phyloP scores from a whole-genome alignment of 2,113 vertebrate genomes.

The Tragelaphus strepsiceros region DNA sequence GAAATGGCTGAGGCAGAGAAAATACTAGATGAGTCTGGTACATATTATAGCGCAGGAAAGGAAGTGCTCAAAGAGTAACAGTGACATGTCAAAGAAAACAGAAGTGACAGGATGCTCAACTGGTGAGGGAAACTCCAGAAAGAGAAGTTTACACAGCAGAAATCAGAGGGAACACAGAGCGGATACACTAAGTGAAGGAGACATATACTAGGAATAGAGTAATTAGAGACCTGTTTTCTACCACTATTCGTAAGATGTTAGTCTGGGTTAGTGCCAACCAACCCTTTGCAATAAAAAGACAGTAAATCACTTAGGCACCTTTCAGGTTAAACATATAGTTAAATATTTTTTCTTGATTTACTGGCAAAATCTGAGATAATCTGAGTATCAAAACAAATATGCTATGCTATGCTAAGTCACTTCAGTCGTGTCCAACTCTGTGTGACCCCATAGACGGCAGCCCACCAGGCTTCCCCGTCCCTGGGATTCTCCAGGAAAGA shows the following conservation, averaged over 20 bases:
- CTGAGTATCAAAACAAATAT: not conserved
- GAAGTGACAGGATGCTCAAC: not conserved
- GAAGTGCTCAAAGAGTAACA: not conserved
- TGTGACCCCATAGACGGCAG: not conserved
- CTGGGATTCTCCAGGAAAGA: no score
- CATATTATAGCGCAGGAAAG: not conserved
- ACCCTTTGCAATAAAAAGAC: not conserved
- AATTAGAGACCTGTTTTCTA: not conserved
- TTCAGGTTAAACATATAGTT: not conserved
- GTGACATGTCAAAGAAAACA: not conserved
- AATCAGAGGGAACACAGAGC: not conserved
- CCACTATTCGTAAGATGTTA: not conserved
- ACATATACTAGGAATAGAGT: not conserved
- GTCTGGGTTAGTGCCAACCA: not conserved
- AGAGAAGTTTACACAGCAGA: not conserved
- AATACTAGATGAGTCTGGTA: not conserved
- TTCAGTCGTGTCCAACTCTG: not conserved
- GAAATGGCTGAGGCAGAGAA: not conserved
- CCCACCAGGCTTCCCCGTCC: no score
- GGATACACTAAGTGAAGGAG: not conserved
- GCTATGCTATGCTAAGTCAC: no score
- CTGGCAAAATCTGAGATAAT: not conserved
- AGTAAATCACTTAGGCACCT: not conserved
- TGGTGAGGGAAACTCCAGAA: not conserved
- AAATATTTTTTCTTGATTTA: not conserved